Evolutionary conservation across 2,888 invertebrate species (phyloP).

Genomic region (Acrocyrtus sp.): DNA sequence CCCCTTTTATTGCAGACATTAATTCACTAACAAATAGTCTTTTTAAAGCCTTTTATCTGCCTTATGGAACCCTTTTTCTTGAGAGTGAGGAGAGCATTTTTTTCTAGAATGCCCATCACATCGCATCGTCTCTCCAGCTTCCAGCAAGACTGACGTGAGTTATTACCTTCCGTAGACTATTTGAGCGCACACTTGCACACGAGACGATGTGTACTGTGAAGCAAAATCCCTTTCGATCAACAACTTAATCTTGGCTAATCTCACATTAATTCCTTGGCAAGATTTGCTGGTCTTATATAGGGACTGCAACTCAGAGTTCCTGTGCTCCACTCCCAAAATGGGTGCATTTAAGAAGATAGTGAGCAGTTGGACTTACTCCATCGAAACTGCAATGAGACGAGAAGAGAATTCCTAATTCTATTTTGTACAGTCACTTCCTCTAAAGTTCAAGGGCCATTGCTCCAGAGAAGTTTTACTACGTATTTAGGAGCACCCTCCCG

Average conservation of each 20-base stretch:
- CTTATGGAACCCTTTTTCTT: no score
- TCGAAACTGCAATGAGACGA: not conserved
- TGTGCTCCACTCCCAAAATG: no score
- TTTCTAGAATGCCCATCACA: no score
- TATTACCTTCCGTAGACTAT: not conserved
- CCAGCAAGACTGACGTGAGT: not conserved
- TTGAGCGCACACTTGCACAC: no score
- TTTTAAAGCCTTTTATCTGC: constrained; percentile 12
- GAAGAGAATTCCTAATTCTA: not conserved
- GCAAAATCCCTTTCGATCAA: constrained; percentile 12
- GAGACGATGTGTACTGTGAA: no score
- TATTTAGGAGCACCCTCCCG: not conserved
- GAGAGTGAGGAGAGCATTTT: no score
- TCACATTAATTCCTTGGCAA: constrained; percentile 36
- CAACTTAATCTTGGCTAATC: constrained; percentile 47
- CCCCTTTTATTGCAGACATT: constrained; percentile 41
- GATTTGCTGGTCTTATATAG: constrained; percentile 22
- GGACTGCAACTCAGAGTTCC: no score
- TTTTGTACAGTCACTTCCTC: not conserved
- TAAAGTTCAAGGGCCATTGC: constrained; percentile 9
- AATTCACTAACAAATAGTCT: constrained; percentile 10
- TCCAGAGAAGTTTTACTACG: not conserved
- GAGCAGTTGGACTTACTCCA: no score
- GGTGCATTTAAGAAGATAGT: no score
- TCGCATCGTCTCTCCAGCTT: no score